Evolutionary conservation across 2,113 vertebrate species (phyloP).

Genomic region (Mugil cephalus): DNA sequence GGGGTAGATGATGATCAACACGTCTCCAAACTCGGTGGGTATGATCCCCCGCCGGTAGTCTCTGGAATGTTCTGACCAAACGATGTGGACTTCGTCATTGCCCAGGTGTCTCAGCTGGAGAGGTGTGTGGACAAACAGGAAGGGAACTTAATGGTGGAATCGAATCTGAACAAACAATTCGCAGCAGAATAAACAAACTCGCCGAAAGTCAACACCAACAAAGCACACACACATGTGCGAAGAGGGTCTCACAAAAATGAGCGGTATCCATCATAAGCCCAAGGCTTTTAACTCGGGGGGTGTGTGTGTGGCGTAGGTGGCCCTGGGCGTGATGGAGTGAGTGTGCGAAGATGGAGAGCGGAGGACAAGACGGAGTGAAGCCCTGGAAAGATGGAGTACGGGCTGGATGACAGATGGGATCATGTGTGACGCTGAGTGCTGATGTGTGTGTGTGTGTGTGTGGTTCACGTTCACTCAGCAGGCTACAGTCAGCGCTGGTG

Average conservation of each 20-base stretch:
- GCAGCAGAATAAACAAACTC: conserved; percentile 24
- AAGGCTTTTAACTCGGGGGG: conserved; percentile 56
- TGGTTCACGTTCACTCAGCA: conserved; percentile 26
- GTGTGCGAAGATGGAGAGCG: conserved; percentile 65
- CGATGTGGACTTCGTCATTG: conserved; percentile 98
- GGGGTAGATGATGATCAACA: conserved; percentile 98
- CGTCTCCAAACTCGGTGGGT: conserved; percentile 98
- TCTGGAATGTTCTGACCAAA: conserved; percentile 98
- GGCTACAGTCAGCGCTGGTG: conserved; percentile 33
- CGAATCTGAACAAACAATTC: conserved; percentile 23
- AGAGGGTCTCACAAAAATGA: conserved; percentile 9
- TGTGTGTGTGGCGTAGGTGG: conserved; percentile 46
- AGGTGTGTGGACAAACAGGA: neutral
- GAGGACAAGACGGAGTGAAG: conserved; percentile 69
- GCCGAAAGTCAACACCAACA: conserved; percentile 21
- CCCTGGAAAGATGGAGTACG: conserved; percentile 64
- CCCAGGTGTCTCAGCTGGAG: conserved; percentile 95
- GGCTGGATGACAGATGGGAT: conserved; percentile 67
- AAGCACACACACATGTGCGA: neutral
- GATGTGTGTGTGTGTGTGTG: conserved; percentile 25
- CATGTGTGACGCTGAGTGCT: conserved; percentile 27
- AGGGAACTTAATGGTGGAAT: conserved; percentile 18
- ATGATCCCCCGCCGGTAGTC: conserved; percentile 98
- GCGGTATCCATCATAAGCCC: conserved; percentile 68
- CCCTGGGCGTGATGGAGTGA: conserved; percentile 76